A percentile compares a stretch with the other conserved stretches of the same genome.
Evolutionary conservation across 2,888 invertebrate species (phyloP).

Genomic region (Aphodius sticticus): DNA sequence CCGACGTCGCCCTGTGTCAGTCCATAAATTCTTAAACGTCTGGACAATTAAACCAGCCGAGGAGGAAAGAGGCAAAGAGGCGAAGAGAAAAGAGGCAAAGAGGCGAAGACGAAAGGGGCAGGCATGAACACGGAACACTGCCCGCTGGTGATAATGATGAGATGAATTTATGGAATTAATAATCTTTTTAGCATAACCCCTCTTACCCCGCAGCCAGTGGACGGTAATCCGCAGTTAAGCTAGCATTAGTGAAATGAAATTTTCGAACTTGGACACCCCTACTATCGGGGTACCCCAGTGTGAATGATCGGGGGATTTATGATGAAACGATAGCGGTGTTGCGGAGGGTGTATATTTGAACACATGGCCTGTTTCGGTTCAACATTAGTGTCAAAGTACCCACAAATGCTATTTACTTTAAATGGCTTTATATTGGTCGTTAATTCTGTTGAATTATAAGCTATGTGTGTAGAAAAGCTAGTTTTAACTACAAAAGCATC

Average conservation of each 20-base stretch:
- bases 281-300: neutral
- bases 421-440: too few species aligned
- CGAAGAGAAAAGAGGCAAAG: neutral
- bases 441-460: too few species aligned
- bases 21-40: neutral
- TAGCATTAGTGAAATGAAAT: constrained; percentile 30
- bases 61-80: neutral
- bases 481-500: too few species aligned
- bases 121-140: neutral
- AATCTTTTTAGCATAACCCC: constrained; percentile 50
- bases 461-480: too few species aligned
- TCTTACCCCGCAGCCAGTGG: neutral
- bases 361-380: neutral
- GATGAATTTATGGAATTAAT: constrained; percentile 56
- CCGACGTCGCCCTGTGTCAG: neutral
- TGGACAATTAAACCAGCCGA: neutral
- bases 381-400: too few species aligned
- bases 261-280: constrained; percentile 12
- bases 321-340: neutral
- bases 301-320: neutral
- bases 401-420: too few species aligned
- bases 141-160: constrained; percentile 26
- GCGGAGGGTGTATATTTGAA: neutral
- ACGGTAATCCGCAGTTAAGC: constrained; percentile 29
- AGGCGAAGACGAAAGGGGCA: neutral